phyloP scores from a whole-genome alignment of 2,797 vertebrate genomes.

The Knipowitschia caucasica region DNA sequence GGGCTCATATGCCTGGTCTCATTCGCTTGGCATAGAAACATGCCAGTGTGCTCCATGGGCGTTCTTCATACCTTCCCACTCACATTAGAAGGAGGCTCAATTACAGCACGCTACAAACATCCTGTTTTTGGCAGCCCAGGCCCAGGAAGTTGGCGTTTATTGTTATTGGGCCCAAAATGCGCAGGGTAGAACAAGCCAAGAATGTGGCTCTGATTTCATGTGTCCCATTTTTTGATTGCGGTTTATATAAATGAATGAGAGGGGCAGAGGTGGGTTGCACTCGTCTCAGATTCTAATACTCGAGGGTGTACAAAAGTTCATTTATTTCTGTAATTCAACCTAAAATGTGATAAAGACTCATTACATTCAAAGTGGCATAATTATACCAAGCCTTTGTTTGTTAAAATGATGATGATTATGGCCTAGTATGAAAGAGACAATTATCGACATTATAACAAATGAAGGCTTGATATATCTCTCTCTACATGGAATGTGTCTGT shows the following conservation, averaged over 20 bases:
- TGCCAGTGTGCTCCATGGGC: constrained; percentile 30
- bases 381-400: too few relatives aligned
- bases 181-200: constrained; percentile 46
- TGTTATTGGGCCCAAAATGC: constrained; percentile 70
- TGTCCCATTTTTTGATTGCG: constrained; percentile 73
- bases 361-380: too few relatives aligned
- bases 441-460: too few relatives aligned
- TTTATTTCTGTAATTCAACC: too few relatives aligned
- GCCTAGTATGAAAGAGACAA: too few relatives aligned
- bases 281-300: too few relatives aligned
- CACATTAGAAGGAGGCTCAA: constrained; percentile 76
- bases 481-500: too few relatives aligned
- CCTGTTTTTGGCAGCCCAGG: constrained; percentile 72
- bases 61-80: constrained; percentile 64
- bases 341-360: too few relatives aligned
- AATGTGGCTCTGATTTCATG: constrained; percentile 73
- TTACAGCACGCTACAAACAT: constrained; percentile 79
- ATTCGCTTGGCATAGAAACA: constrained; percentile 22
- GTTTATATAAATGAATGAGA: constrained; percentile 66
- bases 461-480: too few relatives aligned
- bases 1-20: background rate
- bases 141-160: constrained; percentile 76
- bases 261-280: constrained; percentile 31
- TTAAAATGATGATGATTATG: too few relatives aligned
- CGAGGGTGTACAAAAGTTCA: too few relatives aligned